phyloP scores from a whole-genome alignment of 2,113 vertebrate species.

The Hypomesus transpacificus region DNA sequence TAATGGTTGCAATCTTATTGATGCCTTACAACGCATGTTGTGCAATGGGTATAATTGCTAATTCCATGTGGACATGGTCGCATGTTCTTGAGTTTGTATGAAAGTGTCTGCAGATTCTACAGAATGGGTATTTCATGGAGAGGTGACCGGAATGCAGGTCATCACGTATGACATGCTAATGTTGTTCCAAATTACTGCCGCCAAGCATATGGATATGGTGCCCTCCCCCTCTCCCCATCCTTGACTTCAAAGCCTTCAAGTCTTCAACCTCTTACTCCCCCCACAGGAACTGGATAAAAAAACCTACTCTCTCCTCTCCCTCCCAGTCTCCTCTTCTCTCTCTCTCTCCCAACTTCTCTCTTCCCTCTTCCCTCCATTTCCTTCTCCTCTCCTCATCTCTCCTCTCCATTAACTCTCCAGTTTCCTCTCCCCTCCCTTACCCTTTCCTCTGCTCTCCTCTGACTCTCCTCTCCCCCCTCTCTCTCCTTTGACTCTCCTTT shows the following conservation, averaged over 20 bases:
- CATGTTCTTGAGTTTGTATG: too few relatives aligned
- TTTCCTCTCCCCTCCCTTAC: background rate
- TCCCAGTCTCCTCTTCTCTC: background rate
- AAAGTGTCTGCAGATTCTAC: too few relatives aligned
- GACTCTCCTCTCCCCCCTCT: background rate
- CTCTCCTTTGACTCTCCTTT: background rate
- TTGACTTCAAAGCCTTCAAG: conserved; percentile 1
- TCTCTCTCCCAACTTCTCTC: background rate
- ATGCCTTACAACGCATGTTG: background rate
- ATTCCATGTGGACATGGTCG: background rate
- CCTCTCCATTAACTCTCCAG: too few relatives aligned
- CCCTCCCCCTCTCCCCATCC: background rate
- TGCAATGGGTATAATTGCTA: background rate
- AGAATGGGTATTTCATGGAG: background rate
- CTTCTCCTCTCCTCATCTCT: background rate
- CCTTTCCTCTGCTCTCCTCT: background rate
- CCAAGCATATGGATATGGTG: background rate
- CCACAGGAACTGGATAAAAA: background rate
- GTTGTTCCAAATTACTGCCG: background rate
- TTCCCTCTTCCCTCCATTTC: background rate
- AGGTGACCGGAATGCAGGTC: too few relatives aligned
- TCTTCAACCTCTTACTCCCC: background rate
- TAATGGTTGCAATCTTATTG: background rate
- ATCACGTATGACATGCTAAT: background rate
- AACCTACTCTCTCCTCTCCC: background rate